Conservation (phyloP, 1,140 invertebrate genomes). For the Bombus consobrinus region DNA sequence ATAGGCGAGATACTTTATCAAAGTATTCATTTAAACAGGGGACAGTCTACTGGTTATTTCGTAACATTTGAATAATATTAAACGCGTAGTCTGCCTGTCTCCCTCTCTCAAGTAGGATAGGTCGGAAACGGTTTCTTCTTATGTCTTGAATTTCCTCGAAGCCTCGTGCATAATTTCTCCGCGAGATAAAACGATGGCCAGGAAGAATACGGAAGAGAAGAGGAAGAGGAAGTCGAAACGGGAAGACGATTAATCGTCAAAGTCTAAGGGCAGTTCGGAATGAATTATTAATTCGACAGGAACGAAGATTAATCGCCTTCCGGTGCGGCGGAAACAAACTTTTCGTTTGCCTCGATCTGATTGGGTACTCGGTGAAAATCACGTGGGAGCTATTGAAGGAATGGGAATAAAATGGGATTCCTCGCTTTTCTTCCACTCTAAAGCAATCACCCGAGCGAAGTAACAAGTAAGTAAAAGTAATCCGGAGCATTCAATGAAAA, state of each 20-base stretch:
- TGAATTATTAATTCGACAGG: slow-evolving; percentile 45
- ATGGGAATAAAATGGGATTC: background rate
- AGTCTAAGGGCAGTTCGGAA: background rate
- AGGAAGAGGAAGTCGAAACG: background rate
- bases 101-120: background rate
- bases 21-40: background rate
- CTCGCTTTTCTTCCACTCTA: background rate
- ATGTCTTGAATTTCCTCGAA: background rate
- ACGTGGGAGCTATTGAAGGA: background rate
- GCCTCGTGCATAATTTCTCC: slow-evolving; percentile 1
- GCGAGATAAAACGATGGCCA: background rate
- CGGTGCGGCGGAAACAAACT: background rate
- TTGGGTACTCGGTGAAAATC: background rate
- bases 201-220: background rate
- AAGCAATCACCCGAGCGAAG: background rate
- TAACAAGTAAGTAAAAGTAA: background rate
- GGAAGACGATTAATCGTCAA: slow-evolving; percentile 26
- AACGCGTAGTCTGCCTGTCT: background rate
- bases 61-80: background rate
- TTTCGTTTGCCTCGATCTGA: background rate
- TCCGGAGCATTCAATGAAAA: background rate
- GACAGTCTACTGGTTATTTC: background rate
- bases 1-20: background rate
- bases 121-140: background rate
- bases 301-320: slow-evolving; percentile 34